Percentiles rank a stretch among this genome's conserved stretches.
Evolutionary conservation across 2,113 vertebrate species (phyloP).

Genomic region (Perca fluviatilis): DNA sequence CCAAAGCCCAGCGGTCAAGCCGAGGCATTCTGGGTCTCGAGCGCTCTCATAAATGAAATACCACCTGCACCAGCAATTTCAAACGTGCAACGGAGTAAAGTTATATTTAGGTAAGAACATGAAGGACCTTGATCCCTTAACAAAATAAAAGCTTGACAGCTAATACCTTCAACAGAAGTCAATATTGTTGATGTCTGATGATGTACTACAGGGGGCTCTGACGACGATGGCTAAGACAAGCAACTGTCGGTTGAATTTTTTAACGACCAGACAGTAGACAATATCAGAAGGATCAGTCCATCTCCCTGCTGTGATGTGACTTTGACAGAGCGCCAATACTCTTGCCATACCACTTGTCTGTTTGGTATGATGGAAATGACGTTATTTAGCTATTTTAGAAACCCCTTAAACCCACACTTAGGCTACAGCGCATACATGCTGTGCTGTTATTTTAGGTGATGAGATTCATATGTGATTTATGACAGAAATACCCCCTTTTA

Average conservation of each 20-base stretch:
- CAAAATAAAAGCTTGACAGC: conserved; percentile 85
- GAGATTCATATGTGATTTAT: conserved; percentile 40
- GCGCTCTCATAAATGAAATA: conserved; percentile 86
- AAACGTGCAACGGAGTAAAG: conserved; percentile 72
- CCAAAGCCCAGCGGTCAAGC: conserved; percentile 87
- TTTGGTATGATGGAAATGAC: conserved; percentile 58
- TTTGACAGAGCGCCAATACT: conserved; percentile 58
- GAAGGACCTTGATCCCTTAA: conserved; percentile 84
- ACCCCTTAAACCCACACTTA: conserved; percentile 48
- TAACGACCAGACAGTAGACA: conserved; percentile 53
- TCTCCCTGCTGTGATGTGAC: conserved; percentile 44
- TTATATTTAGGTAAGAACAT: conserved; percentile 86
- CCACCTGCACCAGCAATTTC: conserved; percentile 77
- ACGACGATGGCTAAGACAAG: conserved; percentile 66
- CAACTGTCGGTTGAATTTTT: conserved; percentile 72
- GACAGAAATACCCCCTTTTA: conserved; percentile 28
- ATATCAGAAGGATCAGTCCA: conserved; percentile 63
- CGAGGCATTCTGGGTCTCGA: conserved; percentile 86
- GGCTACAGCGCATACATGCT: conserved; percentile 12
- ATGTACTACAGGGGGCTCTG: conserved; percentile 67
- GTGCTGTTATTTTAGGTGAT: conserved; percentile 8
- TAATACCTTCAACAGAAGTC: conserved; percentile 84
- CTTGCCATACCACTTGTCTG: conserved; percentile 30
- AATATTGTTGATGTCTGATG: conserved; percentile 82
- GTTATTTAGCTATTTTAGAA: conserved; percentile 51